These are phyloP conservation scores for Sinocyclocheilus anophthalmus DNA, from an alignment of 2,113 vertebrate genomes.

Conservation along the genomic window DNA sequence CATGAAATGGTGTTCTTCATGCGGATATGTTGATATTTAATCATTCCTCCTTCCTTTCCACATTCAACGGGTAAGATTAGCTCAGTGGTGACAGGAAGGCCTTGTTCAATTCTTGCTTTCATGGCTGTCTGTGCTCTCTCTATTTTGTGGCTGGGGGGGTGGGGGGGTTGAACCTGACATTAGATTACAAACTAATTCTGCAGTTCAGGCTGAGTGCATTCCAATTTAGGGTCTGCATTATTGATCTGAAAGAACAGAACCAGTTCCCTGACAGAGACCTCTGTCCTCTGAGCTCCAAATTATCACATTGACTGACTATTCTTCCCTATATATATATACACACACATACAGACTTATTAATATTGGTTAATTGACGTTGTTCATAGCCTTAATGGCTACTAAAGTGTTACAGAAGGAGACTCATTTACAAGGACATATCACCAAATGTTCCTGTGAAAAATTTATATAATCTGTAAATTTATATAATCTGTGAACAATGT, in stretches of 20 bases:
- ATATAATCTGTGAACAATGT: not conserved
- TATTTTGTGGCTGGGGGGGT: slow-evolving; percentile 37
- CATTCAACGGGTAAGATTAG: slow-evolving; percentile 63
- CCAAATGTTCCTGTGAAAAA: not conserved
- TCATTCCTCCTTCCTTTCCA: slow-evolving; percentile 47
- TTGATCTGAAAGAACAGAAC: slow-evolving; percentile 63
- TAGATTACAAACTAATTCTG: slow-evolving; percentile 67
- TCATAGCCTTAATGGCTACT: not conserved
- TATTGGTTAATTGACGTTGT: not conserved
- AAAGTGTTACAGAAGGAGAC: not conserved
- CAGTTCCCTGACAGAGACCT: slow-evolving; percentile 44
- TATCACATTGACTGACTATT: slow-evolving; percentile 27
- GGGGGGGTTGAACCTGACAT: slow-evolving; percentile 57
- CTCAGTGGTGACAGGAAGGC: slow-evolving; percentile 51
- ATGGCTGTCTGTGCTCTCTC: slow-evolving; percentile 53
- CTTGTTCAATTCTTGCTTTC: slow-evolving; percentile 66
- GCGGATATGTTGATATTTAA: slow-evolving; percentile 56
- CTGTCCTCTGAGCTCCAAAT: slow-evolving; percentile 33
- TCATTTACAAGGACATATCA: not conserved
- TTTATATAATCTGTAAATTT: too few species aligned
- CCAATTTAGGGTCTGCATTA: slow-evolving; percentile 67
- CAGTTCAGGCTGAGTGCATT: slow-evolving; percentile 69
- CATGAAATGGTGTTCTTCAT: slow-evolving; percentile 45
- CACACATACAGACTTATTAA: not conserved
- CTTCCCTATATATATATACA: not conserved